A percentile compares a stretch with the other conserved stretches of the same genome.
These are phyloP conservation scores for Rhabditoides inermis DNA, from an alignment of 2,888 invertebrate genomes.

Conservation along the genomic window DNA sequence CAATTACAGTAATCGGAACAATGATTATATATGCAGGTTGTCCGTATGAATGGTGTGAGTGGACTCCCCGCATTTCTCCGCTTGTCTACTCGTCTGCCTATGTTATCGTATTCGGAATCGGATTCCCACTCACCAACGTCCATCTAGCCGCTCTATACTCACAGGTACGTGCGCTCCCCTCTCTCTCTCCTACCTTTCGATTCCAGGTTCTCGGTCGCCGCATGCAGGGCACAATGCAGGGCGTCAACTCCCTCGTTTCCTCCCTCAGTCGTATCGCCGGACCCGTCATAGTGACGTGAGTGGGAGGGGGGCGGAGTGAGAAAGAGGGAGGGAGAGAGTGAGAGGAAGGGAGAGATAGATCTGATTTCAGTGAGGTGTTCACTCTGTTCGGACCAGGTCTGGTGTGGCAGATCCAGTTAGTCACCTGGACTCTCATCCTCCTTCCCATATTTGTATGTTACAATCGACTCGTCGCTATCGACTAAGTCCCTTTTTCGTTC, in stretches of 20 bases:
- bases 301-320: not conserved
- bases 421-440: slow-evolving; percentile 3
- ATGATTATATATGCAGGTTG: too few relatives aligned
- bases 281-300: slow-evolving; percentile 9
- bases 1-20: too few relatives aligned
- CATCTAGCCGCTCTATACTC: slow-evolving; percentile 13
- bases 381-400: slow-evolving; percentile 1
- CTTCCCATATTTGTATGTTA: slow-evolving; percentile 4
- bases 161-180: not conserved
- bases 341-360: not conserved
- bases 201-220: slow-evolving; percentile 8
- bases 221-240: slow-evolving; percentile 12
- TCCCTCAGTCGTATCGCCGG: slow-evolving; percentile 7
- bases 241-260: slow-evolving; percentile 11
- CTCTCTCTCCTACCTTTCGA: not conserved
- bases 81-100: slow-evolving; percentile 11
- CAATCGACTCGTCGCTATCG: slow-evolving; percentile 6
- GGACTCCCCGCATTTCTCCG: slow-evolving; percentile 9
- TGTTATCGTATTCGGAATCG: slow-evolving; percentile 13
- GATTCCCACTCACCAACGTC: slow-evolving; percentile 17
- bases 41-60: slow-evolving; percentile 7
- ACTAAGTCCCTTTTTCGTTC: too few relatives aligned
- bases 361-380: slow-evolving; percentile 7
- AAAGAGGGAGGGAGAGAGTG: not conserved
- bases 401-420: slow-evolving; percentile 7